These are phyloP conservation scores for Ashinkailepas kermadecensis DNA, from an alignment of 2,888 invertebrate genomes.

Conservation along the genomic window DNA sequence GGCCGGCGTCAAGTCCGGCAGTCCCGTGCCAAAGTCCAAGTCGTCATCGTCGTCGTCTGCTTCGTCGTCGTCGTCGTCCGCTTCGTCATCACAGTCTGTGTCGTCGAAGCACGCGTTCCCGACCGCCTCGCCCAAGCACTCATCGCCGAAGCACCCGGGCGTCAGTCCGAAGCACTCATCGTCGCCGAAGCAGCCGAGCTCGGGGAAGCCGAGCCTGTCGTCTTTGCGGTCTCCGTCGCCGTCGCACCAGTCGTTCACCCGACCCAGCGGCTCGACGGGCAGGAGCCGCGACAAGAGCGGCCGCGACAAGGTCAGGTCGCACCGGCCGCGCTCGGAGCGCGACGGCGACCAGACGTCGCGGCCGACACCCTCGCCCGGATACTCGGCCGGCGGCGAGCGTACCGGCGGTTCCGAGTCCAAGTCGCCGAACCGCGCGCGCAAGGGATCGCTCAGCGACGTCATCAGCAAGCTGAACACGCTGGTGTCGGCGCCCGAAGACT, in stretches of 20 bases:
- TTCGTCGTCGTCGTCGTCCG: neutral
- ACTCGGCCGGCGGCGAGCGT: neutral
- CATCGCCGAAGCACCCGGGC: constrained; percentile 56
- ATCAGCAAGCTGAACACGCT: constrained; percentile 61
- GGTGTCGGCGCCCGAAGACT: constrained; percentile 13
- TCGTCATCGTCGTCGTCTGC: constrained; percentile 27
- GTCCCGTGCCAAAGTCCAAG: constrained; percentile 27
- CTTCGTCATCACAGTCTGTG: neutral
- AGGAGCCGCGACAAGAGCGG: neutral
- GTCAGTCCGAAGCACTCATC: constrained; percentile 61
- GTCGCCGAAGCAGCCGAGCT: constrained; percentile 44
- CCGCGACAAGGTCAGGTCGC: neutral
- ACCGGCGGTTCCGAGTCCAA: neutral
- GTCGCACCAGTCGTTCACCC: constrained; percentile 28
- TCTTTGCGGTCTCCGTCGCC: constrained; percentile 47
- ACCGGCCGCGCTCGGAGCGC: constrained; percentile 2
- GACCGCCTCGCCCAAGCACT: constrained; percentile 30
- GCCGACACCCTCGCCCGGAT: neutral
- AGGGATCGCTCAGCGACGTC: constrained; percentile 71
- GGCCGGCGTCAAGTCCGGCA: constrained; percentile 26
- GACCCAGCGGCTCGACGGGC: neutral
- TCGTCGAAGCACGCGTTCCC: constrained; percentile 23
- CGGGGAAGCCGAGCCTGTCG: constrained; percentile 84
- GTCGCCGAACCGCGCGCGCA: constrained; percentile 48
- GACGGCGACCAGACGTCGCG: neutral